Percentiles rank a stretch among this genome's conserved stretches.
Evolutionary conservation across 2,113 vertebrate species (phyloP).

Genomic region (Paratilapia polleni): DNA sequence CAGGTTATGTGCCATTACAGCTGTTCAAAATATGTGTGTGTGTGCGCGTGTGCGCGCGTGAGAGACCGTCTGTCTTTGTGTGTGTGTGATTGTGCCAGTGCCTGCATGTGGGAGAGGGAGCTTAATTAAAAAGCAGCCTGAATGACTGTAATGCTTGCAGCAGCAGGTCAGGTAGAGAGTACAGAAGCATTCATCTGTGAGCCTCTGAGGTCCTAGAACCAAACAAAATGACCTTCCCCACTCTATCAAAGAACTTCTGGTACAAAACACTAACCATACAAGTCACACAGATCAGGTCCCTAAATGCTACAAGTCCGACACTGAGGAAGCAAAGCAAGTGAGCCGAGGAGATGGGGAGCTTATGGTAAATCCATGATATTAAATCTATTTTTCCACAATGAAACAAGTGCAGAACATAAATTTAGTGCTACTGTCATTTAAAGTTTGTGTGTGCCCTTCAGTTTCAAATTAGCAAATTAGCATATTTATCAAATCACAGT

Average conservation of each 20-base stretch:
- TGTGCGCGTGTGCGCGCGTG: not conserved
- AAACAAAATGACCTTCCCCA: slow-evolving; percentile 63
- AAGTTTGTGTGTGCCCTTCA: not conserved
- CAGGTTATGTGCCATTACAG: slow-evolving; percentile 51
- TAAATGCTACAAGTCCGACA: not conserved
- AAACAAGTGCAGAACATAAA: not conserved
- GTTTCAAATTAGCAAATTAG: not conserved
- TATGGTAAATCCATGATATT: not conserved
- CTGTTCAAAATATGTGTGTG: slow-evolving; percentile 43
- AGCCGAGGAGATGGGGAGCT: not conserved
- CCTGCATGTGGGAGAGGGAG: slow-evolving; percentile 32
- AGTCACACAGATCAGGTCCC: slow-evolving; percentile 51
- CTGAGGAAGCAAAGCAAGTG: slow-evolving; percentile 13
- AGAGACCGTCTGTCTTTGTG: not conserved
- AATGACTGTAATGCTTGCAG: slow-evolving; percentile 52
- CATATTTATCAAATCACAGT: not conserved
- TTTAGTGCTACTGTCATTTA: not conserved
- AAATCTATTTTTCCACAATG: not conserved
- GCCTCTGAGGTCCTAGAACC: slow-evolving; percentile 60
- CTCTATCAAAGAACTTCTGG: slow-evolving; percentile 59
- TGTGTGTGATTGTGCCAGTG: not conserved
- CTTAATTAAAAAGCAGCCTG: slow-evolving; percentile 66
- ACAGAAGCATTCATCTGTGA: slow-evolving; percentile 67
- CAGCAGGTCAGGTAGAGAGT: slow-evolving; percentile 66
- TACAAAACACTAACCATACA: slow-evolving; percentile 46